Evolutionary conservation across 2,888 invertebrate species (phyloP).

Genomic region (Chrysopilus asiliformis): DNA sequence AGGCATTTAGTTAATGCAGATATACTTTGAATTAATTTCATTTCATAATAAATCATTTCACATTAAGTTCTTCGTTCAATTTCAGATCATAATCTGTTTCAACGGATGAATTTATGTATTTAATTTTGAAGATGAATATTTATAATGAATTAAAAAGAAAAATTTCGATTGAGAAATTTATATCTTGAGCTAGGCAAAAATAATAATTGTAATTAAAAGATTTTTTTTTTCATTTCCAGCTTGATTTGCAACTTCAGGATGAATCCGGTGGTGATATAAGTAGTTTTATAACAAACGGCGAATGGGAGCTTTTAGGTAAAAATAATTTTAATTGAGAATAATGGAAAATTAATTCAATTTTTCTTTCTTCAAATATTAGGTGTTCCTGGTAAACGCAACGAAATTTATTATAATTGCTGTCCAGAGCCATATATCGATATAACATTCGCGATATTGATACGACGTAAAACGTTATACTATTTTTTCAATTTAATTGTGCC

Average conservation of each 20-base stretch:
- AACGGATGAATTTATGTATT: too few relatives aligned
- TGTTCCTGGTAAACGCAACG: constrained; percentile 86
- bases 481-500: constrained; percentile 99
- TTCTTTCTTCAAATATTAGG: constrained; percentile 42
- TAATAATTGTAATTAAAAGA: too few relatives aligned
- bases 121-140: too few relatives aligned
- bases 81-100: too few relatives aligned
- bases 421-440: constrained; percentile 97
- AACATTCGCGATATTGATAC: constrained; percentile 91
- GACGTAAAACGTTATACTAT: constrained; percentile 95
- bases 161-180: too few relatives aligned
- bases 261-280: constrained; percentile 88
- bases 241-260: constrained; percentile 89
- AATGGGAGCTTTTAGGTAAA: constrained; percentile 96
- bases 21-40: too few relatives aligned
- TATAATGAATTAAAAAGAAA: too few relatives aligned
- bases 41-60: too few relatives aligned
- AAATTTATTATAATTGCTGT: constrained; percentile 93
- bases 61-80: too few relatives aligned
- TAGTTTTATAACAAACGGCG: constrained; percentile 97
- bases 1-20: too few relatives aligned
- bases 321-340: constrained; percentile 11
- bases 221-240: too few relatives aligned
- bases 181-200: too few relatives aligned
- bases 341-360: constrained; percentile 1